Percentiles rank a stretch among this genome's conserved stretches.
Conservation (phyloP, 2,888 invertebrate species). For the Xestoiulus laeticollis region DNA sequence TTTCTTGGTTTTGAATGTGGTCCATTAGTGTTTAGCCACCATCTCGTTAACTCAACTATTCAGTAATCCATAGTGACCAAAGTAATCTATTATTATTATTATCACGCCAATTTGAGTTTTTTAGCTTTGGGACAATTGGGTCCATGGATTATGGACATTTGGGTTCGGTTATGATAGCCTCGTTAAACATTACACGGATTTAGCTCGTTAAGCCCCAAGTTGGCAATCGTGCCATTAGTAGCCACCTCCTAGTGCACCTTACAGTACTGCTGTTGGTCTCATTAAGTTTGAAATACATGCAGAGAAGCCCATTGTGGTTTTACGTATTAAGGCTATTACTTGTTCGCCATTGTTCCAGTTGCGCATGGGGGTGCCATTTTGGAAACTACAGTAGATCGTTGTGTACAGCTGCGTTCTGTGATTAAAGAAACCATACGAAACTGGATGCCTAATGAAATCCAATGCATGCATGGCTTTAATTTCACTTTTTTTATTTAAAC, state of each 20-base stretch:
- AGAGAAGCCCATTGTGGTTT: not conserved
- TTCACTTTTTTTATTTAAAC: conserved; percentile 13
- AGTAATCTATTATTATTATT: not conserved
- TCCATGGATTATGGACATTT: not conserved
- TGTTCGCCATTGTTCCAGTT: not conserved
- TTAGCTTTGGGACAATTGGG: not conserved
- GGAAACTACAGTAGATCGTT: not conserved
- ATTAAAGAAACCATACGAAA: conserved; percentile 12
- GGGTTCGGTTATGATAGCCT: not conserved
- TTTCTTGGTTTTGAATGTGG: not conserved
- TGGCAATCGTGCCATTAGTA: not conserved
- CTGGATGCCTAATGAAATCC: not conserved
- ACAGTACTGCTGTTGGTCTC: not conserved
- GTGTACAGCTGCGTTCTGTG: not conserved
- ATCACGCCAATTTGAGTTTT: not conserved
- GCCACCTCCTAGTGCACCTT: not conserved
- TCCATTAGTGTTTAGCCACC: not conserved
- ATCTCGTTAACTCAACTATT: not conserved
- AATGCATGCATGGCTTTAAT: conserved; percentile 13
- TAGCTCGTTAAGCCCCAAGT: not conserved
- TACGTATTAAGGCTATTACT: conserved; percentile 16
- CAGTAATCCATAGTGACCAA: not conserved
- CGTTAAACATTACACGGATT: not conserved
- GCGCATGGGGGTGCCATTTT: not conserved
- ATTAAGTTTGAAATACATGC: not conserved